Evolutionary conservation across 2,888 invertebrate genomes (phyloP), one percentile per base, ranked within the genome.

Genomic region (Acrobasis consociella): DNA sequence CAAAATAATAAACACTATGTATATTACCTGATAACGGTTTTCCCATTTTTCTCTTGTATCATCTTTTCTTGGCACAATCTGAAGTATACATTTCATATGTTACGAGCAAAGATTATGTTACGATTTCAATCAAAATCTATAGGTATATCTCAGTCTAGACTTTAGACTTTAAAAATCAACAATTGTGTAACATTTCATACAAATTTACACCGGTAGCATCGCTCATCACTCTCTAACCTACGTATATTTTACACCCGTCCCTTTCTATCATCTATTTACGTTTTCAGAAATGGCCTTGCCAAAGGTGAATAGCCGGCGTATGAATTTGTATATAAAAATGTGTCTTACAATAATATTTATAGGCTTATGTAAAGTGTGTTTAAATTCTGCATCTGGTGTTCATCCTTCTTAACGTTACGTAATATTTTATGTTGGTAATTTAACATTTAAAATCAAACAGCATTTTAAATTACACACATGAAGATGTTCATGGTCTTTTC

Each of bases 251-350:
- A 55, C 38, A 15, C 78, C 72, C 67, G 46, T 65, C 71, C 42
- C 62, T 38, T 58, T 51, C 58, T 53, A 62, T 59, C 62, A 61
- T 58, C 46, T 62, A 38, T 51, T 62, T 55, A 58, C 5, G 17
- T 66, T 67, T 37, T 79, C 72, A 61, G 51, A 60, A 60, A 67
- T 75, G 80, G 82, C 85, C 85, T 85, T 85, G 84, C 78, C 72
- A 76, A 76, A 82, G 85, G 81, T 85, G 76, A 86, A 84, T 70
- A 83, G 69, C 80, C 83, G 67, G 69, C 63, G 69, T 75, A 72
- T 74, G 72, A 73, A 69, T 70, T 69, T 65, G 51, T 63, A 69
- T 66, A 70, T 71, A 68, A 73, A 78, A 73, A 73, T 76, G 73
- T 71, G 69, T 68, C 49, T 67, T 73, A 74, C 72, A 72, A 72